Conservation (phyloP, 2,113 vertebrate genomes). For the Orientallactaga bullata region DNA sequence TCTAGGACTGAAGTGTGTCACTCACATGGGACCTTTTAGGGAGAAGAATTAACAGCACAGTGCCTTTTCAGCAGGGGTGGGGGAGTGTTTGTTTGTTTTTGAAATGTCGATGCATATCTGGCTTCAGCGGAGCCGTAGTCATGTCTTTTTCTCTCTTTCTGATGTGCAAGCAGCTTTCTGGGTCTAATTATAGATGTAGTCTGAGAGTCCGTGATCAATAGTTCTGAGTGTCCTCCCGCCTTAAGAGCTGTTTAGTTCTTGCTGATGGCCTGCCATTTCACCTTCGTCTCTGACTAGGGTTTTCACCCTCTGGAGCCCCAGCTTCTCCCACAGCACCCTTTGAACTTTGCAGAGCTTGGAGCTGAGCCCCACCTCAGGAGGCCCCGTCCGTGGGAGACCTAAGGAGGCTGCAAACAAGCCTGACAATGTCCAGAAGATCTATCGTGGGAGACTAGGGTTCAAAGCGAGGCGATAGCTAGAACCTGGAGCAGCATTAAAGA, state of each 20-base stretch:
- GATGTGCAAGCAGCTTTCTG: slow-evolving; percentile 78
- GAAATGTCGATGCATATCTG: slow-evolving; percentile 69
- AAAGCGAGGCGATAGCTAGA: not conserved
- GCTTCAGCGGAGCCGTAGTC: slow-evolving; percentile 61
- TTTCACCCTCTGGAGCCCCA: slow-evolving; percentile 43
- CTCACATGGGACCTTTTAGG: slow-evolving; percentile 82
- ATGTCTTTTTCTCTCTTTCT: slow-evolving; percentile 70
- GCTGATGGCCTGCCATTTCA: slow-evolving; percentile 78
- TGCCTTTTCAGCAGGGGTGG: slow-evolving; percentile 80
- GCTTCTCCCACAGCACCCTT: slow-evolving; percentile 22
- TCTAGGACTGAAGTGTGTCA: slow-evolving; percentile 82
- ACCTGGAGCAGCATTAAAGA: slow-evolving; percentile 4
- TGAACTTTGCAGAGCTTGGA: slow-evolving; percentile 54
- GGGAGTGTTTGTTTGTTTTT: slow-evolving; percentile 70
- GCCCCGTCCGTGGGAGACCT: not conserved
- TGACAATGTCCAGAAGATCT: slow-evolving; percentile 11
- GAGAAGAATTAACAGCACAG: slow-evolving; percentile 82
- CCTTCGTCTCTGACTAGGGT: slow-evolving; percentile 16
- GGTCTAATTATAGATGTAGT: slow-evolving; percentile 82
- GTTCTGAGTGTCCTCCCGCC: slow-evolving; percentile 77
- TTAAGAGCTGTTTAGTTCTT: slow-evolving; percentile 77
- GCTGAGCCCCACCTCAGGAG: not conserved
- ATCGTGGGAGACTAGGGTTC: not conserved
- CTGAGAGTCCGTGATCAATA: slow-evolving; percentile 79
- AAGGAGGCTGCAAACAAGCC: not conserved